Percentiles rank a stretch among this genome's conserved stretches.
phyloP scores from a whole-genome alignment of 2,888 invertebrate genomes.

The Syrphus vitripennis region DNA sequence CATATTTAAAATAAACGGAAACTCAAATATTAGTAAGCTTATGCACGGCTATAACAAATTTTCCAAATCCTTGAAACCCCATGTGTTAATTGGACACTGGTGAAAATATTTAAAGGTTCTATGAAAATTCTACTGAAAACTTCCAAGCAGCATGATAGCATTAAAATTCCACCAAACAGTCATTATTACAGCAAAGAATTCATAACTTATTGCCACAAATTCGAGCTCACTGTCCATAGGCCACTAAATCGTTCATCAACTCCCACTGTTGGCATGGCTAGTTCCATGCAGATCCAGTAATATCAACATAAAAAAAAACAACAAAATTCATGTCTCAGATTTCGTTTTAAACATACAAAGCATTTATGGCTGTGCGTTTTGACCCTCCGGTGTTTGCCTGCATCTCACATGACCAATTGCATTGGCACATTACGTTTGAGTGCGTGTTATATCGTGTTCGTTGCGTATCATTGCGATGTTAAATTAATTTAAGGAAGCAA shows the following conservation, averaged over 20 bases:
- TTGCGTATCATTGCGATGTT: constrained; percentile 70
- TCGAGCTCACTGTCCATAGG: constrained; percentile 28
- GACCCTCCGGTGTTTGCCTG: constrained; percentile 53
- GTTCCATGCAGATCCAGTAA: constrained; percentile 6
- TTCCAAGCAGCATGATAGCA: not conserved
- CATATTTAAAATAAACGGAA: too few relatives aligned
- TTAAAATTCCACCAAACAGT: not conserved
- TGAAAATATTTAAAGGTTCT: not conserved
- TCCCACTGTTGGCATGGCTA: constrained; percentile 33
- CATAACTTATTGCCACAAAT: not conserved
- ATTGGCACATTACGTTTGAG: constrained; percentile 66
- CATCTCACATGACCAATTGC: constrained; percentile 56
- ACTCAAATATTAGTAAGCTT: too few relatives aligned
- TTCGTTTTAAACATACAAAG: not conserved
- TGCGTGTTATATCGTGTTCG: constrained; percentile 71
- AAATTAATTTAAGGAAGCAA: constrained; percentile 72
- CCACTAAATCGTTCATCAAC: constrained; percentile 51
- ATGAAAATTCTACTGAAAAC: not conserved
- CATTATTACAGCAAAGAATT: not conserved
- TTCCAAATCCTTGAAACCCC: too few relatives aligned
- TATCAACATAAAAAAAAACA: not conserved
- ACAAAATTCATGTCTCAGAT: constrained; percentile 13
- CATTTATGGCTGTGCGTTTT: constrained; percentile 40
- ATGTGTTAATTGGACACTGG: not conserved
- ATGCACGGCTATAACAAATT: too few relatives aligned